These are phyloP conservation scores for Ameiurus melas DNA, from an alignment of 2,113 vertebrate genomes.

Conservation along the genomic window DNA sequence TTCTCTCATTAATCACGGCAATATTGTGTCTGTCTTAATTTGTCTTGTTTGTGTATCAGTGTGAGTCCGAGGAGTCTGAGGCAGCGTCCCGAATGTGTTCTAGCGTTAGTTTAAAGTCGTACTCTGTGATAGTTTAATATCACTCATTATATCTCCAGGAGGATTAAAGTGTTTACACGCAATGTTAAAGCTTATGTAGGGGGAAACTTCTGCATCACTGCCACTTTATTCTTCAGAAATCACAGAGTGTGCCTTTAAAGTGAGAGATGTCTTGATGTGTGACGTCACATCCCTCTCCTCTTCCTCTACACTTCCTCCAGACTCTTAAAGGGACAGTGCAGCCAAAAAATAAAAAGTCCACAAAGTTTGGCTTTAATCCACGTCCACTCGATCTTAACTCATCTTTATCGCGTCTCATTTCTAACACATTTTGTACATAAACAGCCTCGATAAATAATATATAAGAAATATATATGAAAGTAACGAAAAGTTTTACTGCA, in stretches of 20 bases:
- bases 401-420: neutral
- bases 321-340: slow-evolving; percentile 9
- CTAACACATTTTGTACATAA: neutral
- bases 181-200: neutral
- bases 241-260: slow-evolving; percentile 29
- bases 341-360: neutral
- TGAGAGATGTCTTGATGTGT: neutral
- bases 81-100: neutral
- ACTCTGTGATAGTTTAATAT: slow-evolving; percentile 11
- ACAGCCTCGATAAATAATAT: neutral
- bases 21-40: slow-evolving; percentile 32
- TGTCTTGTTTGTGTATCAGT: slow-evolving; percentile 25
- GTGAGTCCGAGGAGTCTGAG: neutral
- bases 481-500: neutral
- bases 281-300: neutral
- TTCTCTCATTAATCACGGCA: slow-evolving; percentile 54
- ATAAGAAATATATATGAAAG: neutral
- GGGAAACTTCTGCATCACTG: slow-evolving; percentile 3
- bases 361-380: neutral
- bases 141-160: neutral
- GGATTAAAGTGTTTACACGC: slow-evolving; percentile 8
- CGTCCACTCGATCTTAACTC: neutral
- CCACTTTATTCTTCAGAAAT: slow-evolving; percentile 18
- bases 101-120: neutral
- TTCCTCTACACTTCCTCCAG: neutral